phyloP scores from a whole-genome alignment of 2,113 vertebrate species.

The Pseudolaguvia tuberculata region DNA sequence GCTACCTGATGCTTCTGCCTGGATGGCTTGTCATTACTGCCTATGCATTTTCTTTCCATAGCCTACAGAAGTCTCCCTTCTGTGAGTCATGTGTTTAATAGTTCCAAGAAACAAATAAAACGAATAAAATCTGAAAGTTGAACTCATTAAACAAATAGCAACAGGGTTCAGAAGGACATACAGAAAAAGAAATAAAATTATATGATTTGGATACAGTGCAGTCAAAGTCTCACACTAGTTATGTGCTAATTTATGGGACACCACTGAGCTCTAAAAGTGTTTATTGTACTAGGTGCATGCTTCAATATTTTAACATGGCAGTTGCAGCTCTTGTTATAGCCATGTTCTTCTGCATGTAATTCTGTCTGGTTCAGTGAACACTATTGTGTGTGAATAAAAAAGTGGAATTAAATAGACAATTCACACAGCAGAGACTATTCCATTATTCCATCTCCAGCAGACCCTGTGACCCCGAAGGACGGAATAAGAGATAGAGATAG shows the following conservation, averaged over 20 bases:
- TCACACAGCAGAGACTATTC: no score
- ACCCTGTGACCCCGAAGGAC: no score
- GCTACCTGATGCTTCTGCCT: not conserved
- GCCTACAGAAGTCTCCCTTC: not conserved
- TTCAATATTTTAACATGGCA: not conserved
- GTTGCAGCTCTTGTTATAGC: not conserved
- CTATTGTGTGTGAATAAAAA: no score
- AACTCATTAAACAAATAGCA: not conserved
- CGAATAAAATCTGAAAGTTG: not conserved
- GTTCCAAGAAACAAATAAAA: slow-evolving; percentile 11
- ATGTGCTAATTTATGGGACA: slow-evolving; percentile 21
- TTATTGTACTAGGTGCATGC: slow-evolving; percentile 14
- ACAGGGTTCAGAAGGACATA: slow-evolving; percentile 4
- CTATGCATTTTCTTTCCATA: not conserved
- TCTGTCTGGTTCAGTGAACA: no score
- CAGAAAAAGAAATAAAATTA: slow-evolving; percentile 6
- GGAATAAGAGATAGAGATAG: no score
- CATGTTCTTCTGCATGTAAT: not conserved
- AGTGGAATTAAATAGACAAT: no score
- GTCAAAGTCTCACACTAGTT: slow-evolving; percentile 18
- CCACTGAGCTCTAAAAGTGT: slow-evolving; percentile 14
- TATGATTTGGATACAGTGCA: slow-evolving; percentile 7
- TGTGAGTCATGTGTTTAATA: slow-evolving; percentile 28
- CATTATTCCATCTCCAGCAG: no score
- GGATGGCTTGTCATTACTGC: slow-evolving; percentile 6